phyloP scores from a whole-genome alignment of 2,113 vertebrate genomes.

The Perccottus glenii region DNA sequence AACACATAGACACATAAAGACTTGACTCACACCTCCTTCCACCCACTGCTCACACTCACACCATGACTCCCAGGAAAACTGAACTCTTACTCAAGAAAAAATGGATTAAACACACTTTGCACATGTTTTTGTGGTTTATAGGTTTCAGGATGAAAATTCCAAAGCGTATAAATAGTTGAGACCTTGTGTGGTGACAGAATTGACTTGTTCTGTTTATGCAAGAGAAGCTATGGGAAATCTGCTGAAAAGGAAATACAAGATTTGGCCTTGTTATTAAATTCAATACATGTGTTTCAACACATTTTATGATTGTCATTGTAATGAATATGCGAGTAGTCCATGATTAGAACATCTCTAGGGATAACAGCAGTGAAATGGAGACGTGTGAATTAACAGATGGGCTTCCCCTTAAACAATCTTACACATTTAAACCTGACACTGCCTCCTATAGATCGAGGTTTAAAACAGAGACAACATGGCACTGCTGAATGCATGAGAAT shows the following conservation, averaged over 20 bases:
- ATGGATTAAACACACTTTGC: not conserved
- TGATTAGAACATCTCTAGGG: slow-evolving; percentile 28
- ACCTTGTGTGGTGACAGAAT: slow-evolving; percentile 36
- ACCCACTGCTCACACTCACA: slow-evolving; percentile 49
- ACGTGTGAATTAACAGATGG: slow-evolving; percentile 29
- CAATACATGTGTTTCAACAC: slow-evolving; percentile 10
- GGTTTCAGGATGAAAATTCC: slow-evolving; percentile 22
- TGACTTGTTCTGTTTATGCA: slow-evolving; percentile 25
- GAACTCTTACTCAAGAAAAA: slow-evolving; percentile 37
- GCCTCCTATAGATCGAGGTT: not conserved
- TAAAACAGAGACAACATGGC: not conserved
- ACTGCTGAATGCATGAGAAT: not conserved
- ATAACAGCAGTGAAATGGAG: slow-evolving; percentile 29
- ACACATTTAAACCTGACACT: slow-evolving; percentile 10
- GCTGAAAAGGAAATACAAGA: slow-evolving; percentile 4
- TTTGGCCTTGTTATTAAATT: not conserved
- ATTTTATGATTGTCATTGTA: not conserved
- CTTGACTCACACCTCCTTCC: slow-evolving; percentile 59
- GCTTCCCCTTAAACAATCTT: slow-evolving; percentile 11
- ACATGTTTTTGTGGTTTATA: slow-evolving; percentile 3
- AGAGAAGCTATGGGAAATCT: slow-evolving; percentile 19
- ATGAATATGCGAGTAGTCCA: slow-evolving; percentile 1
- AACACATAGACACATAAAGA: slow-evolving; percentile 34
- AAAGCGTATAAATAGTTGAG: slow-evolving; percentile 28
- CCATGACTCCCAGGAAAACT: slow-evolving; percentile 36